phyloP scores from a whole-genome alignment of 2,797 vertebrate genomes.

The Leptodactylus fallax region DNA sequence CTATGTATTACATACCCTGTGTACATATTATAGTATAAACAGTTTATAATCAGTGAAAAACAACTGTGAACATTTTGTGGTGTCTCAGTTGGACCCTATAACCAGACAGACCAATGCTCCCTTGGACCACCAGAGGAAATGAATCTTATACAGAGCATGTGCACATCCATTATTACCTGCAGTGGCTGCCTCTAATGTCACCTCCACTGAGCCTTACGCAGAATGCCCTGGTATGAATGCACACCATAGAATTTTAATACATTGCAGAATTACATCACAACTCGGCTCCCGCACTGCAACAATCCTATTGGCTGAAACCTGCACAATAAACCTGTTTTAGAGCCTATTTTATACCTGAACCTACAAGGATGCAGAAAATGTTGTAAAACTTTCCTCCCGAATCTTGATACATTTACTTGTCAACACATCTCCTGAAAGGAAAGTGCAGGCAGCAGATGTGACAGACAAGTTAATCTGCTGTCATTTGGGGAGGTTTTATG shows the following conservation, averaged over 20 bases:
- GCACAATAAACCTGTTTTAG: neutral
- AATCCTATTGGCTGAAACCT: neutral
- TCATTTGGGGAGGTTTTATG: neutral
- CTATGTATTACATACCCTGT: too few species aligned
- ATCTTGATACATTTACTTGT: slow-evolving; percentile 21
- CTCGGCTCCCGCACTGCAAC: neutral
- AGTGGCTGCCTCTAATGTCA: too few species aligned
- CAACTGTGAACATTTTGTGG: too few species aligned
- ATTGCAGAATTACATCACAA: neutral
- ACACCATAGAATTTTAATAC: neutral
- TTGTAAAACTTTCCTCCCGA: neutral
- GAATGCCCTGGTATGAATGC: neutral
- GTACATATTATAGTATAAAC: too few species aligned
- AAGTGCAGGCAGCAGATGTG: neutral
- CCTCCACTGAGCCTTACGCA: too few species aligned
- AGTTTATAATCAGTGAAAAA: too few species aligned
- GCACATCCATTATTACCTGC: too few species aligned
- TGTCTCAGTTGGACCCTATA: too few species aligned
- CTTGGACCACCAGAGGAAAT: too few species aligned
- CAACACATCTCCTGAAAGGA: neutral
- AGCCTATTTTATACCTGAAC: neutral
- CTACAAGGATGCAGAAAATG: neutral
- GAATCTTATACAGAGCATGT: too few species aligned
- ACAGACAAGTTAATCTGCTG: slow-evolving; percentile 12
- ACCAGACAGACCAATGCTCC: too few species aligned